Evolutionary conservation across 2,797 vertebrate species (phyloP).

Genomic region (Enoplosus armatus): DNA sequence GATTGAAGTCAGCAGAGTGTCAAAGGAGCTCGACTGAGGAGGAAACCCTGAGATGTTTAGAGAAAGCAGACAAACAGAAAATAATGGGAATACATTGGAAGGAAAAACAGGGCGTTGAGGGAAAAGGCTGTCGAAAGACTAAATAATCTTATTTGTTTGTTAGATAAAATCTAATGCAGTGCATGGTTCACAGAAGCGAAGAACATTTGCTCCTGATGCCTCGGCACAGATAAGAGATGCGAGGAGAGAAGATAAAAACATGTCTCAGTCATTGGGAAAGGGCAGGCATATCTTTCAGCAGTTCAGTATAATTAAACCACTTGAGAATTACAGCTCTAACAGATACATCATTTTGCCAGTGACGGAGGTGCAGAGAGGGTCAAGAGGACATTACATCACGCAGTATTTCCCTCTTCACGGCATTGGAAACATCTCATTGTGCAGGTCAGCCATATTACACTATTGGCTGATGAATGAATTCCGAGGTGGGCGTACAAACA

Average conservation of each 20-base stretch:
- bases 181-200: constrained; percentile 3
- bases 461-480: constrained; percentile 70
- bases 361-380: constrained; percentile 43
- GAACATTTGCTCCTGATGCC: not conserved
- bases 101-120: not conserved
- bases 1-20: constrained; percentile 1
- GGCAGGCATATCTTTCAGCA: constrained; percentile 45
- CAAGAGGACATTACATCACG: constrained; percentile 21
- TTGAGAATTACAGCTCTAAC: constrained; percentile 53
- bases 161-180: not conserved
- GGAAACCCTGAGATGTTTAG: not conserved
- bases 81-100: not conserved
- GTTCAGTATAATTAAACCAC: constrained; percentile 55
- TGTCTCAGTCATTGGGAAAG: constrained; percentile 37
- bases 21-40: not conserved
- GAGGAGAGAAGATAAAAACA: constrained; percentile 1
- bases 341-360: constrained; percentile 21
- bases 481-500: constrained; percentile 69
- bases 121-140: not conserved
- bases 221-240: not conserved
- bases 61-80: not conserved
- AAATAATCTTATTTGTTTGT: constrained; percentile 4
- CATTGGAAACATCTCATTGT: constrained; percentile 53
- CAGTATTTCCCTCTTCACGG: constrained; percentile 44
- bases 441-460: constrained; percentile 65